Evolutionary conservation across 2,888 invertebrate genomes (phyloP).

Genomic region (Coelopa pilipes): DNA sequence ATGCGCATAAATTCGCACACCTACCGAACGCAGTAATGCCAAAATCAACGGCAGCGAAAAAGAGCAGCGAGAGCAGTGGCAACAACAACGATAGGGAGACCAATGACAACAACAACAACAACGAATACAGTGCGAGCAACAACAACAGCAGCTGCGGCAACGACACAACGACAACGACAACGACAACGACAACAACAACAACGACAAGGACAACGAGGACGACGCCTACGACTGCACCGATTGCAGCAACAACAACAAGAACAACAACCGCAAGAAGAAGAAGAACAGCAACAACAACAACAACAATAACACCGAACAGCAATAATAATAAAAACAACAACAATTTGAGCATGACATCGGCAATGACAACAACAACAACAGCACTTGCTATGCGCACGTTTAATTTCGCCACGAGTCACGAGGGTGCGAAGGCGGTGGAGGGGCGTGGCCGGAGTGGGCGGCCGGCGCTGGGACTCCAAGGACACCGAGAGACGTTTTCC

Average conservation of each 20-base stretch:
- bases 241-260: neutral
- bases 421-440: conserved; percentile 26
- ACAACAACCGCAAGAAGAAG: no score
- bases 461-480: conserved; percentile 20
- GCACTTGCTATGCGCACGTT: conserved; percentile 48
- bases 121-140: no score
- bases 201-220: conserved; percentile 12
- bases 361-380: conserved; percentile 6
- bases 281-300: neutral
- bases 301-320: conserved; percentile 36
- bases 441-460: neutral
- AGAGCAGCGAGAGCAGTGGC: neutral
- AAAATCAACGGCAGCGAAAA: neutral
- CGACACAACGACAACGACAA: conserved; percentile 9
- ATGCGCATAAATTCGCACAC: conserved; percentile 29
- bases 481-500: neutral
- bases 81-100: no score
- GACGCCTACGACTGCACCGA: no score
- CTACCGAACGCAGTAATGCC: neutral
- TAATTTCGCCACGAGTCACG: conserved; percentile 38
- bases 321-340: neutral
- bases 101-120: no score
- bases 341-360: neutral
- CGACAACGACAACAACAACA: conserved; percentile 8
- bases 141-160: no score